Evolutionary conservation across 1,140 invertebrate genomes (phyloP).

Genomic region (Brachionus sp.): DNA sequence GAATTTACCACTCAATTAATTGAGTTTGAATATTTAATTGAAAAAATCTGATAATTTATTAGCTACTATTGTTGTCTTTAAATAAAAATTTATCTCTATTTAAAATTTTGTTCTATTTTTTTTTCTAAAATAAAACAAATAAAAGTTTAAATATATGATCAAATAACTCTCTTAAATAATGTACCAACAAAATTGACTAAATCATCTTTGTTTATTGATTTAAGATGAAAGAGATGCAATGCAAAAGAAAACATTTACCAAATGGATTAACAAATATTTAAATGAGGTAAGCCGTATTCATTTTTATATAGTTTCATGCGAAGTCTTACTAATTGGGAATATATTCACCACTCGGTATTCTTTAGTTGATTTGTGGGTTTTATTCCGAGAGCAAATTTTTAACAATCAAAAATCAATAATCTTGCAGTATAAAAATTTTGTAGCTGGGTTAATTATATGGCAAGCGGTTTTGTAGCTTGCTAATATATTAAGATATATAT

Average conservation of each 20-base stretch:
- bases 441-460: not conserved
- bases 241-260: constrained; percentile 99
- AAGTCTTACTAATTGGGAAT: not conserved
- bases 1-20: not conserved
- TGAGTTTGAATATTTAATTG: not conserved
- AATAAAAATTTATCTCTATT: not conserved
- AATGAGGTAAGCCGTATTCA: constrained; percentile 77
- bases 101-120: not conserved
- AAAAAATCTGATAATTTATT: not conserved
- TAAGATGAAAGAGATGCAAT: constrained; percentile 98
- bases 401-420: not conserved
- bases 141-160: not conserved
- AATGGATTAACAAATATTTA: constrained; percentile 99
- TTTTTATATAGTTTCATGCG: not conserved
- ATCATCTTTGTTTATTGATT: not conserved
- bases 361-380: not conserved
- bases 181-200: not conserved
- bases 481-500: not conserved
- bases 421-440: not conserved
- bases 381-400: not conserved
- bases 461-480: not conserved
- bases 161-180: not conserved
- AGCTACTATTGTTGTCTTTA: not conserved
- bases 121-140: not conserved
- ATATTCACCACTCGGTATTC: not conserved